phyloP scores from a whole-genome alignment of 2,888 invertebrate genomes.

The Euphydryas editha region DNA sequence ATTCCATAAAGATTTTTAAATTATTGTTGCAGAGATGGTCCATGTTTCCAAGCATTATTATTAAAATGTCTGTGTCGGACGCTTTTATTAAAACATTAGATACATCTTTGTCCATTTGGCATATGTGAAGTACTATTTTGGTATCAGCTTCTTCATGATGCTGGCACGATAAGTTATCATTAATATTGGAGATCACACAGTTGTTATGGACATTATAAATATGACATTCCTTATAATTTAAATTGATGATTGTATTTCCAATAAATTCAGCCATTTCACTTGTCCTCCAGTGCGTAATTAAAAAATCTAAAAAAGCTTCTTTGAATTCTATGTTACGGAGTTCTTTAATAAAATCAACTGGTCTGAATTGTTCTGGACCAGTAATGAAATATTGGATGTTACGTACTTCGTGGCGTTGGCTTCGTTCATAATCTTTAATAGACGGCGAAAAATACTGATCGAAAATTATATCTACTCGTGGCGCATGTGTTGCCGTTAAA shows the following conservation, averaged over 20 bases:
- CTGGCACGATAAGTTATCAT: too few species aligned
- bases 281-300: neutral
- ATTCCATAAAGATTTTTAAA: neutral
- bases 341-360: neutral
- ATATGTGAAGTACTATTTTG: neutral
- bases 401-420: constrained; percentile 32
- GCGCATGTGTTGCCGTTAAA: neutral
- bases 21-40: neutral
- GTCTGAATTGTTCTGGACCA: neutral
- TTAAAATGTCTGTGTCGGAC: neutral
- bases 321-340: neutral
- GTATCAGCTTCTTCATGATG: neutral
- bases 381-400: neutral
- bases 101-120: neutral
- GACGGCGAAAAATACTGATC: constrained; percentile 53
- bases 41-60: neutral
- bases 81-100: neutral
- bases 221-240: neutral
- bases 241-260: neutral
- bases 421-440: constrained; percentile 53
- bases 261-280: neutral
- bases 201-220: neutral
- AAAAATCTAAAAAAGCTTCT: neutral
- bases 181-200: neutral
- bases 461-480: constrained; percentile 35